phyloP scores from a whole-genome alignment of 2,888 invertebrate genomes.

The Amorpha juglandis region DNA sequence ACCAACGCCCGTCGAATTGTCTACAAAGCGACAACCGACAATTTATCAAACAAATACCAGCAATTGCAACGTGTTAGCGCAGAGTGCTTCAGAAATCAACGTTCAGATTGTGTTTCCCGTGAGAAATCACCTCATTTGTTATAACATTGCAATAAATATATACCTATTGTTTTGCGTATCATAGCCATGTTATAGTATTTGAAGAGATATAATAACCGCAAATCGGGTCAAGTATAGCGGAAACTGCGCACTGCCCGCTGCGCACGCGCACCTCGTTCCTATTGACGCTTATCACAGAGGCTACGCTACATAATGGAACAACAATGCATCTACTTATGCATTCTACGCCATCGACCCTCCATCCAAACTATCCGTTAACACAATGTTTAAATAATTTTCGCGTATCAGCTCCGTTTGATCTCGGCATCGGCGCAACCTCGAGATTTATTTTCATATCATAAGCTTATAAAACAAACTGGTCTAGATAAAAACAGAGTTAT shows the following conservation, averaged over 20 bases:
- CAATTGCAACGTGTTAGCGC: constrained; percentile 38
- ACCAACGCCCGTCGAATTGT: constrained; percentile 39
- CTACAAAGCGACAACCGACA: constrained; percentile 52
- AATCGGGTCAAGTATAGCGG: constrained; percentile 81
- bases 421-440: background rate
- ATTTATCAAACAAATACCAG: constrained; percentile 59
- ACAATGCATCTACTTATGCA: constrained; percentile 49
- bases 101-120: constrained; percentile 56
- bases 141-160: constrained; percentile 30
- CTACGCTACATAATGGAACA: constrained; percentile 54
- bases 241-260: constrained; percentile 60
- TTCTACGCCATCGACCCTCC: constrained; percentile 6
- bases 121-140: constrained; percentile 48
- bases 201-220: constrained; percentile 56
- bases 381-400: constrained; percentile 9
- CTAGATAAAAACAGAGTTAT: constrained; percentile 44
- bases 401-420: constrained; percentile 2
- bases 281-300: constrained; percentile 66
- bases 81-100: constrained; percentile 34
- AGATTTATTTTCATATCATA: constrained; percentile 25
- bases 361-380: background rate
- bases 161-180: constrained; percentile 44
- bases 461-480: constrained; percentile 26
- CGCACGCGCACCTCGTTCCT: constrained; percentile 64
- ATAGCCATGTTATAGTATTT: constrained; percentile 38